Evolutionary conservation across 2,888 invertebrate species (phyloP).

Genomic region (Campopleginae sp.): DNA sequence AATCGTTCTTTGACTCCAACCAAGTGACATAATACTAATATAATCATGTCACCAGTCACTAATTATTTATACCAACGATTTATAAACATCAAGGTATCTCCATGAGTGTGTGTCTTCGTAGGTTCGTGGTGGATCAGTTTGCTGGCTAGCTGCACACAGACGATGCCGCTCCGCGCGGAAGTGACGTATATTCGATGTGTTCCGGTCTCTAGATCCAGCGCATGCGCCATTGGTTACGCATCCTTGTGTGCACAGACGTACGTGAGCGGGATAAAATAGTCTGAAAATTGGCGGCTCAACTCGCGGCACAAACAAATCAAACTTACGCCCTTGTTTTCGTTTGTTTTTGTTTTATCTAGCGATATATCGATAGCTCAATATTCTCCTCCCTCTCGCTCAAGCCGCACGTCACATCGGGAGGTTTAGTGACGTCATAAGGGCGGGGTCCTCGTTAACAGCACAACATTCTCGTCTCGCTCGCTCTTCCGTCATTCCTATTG

Average conservation of each 20-base stretch:
- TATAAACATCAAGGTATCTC: background rate
- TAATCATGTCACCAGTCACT: background rate
- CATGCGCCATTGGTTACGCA: constrained; percentile 48
- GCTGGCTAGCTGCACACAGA: constrained; percentile 56
- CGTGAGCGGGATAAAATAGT: background rate
- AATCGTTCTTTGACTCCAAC: background rate
- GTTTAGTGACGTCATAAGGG: constrained; percentile 81
- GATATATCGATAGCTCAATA: background rate
- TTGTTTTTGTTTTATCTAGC: constrained; percentile 3
- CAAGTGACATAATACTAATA: background rate
- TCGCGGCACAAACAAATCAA: background rate
- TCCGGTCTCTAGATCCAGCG: constrained; percentile 18
- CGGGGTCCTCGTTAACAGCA: constrained; percentile 81
- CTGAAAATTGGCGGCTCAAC: background rate
- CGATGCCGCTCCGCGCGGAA: constrained; percentile 8
- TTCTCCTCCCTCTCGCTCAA: constrained; percentile 41
- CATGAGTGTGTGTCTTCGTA: background rate
- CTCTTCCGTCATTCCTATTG: constrained; percentile 63
- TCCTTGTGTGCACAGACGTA: constrained; percentile 18
- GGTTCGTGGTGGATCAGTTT: constrained; percentile 39
- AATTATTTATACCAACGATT: background rate
- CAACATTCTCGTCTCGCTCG: constrained; percentile 57
- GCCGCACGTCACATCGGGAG: constrained; percentile 40
- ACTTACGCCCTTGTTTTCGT: background rate
- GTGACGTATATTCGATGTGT: constrained; percentile 24